Evolutionary conservation across 2,113 vertebrate species (phyloP).

Genomic region (Cathartes aura): DNA sequence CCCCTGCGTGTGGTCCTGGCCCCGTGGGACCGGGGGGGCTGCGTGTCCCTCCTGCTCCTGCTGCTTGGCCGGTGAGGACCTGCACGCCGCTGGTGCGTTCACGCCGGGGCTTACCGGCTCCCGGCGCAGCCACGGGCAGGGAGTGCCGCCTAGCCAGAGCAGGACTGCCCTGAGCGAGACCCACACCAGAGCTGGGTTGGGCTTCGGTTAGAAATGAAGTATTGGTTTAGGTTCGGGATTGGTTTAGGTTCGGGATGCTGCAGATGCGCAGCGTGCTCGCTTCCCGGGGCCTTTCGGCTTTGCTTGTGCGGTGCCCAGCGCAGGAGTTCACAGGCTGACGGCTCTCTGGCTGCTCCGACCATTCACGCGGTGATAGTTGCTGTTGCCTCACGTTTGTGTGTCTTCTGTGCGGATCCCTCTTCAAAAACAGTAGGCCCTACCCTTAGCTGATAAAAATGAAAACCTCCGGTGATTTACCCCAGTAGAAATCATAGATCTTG

Average conservation of each 20-base stretch:
- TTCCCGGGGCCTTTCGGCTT: neutral
- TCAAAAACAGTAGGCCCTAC: neutral
- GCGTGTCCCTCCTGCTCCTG: rapidly evolving
- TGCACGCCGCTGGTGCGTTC: rapidly evolving
- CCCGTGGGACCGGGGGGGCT: rapidly evolving
- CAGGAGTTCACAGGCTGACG: neutral
- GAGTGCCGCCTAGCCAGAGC: neutral
- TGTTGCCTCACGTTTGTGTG: rapidly evolving
- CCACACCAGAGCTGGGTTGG: neutral
- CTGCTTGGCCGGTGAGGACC: neutral
- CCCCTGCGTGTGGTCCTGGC: neutral
- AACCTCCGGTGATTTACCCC: neutral
- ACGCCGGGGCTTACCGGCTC: rapidly evolving
- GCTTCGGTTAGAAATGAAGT: neutral
- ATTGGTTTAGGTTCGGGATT: neutral
- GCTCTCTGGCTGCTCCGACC: neutral
- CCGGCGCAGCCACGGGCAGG: neutral
- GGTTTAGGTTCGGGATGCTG: neutral
- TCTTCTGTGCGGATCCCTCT: neutral
- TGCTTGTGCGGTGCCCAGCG: neutral
- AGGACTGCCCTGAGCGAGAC: neutral
- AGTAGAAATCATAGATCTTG: rapidly evolving
- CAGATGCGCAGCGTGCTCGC: rapidly evolving
- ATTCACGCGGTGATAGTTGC: neutral
- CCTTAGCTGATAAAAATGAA: neutral